These are phyloP conservation scores for Tauraco erythrolophus DNA, from an alignment of 2,113 vertebrate genomes.

Conservation along the genomic window DNA sequence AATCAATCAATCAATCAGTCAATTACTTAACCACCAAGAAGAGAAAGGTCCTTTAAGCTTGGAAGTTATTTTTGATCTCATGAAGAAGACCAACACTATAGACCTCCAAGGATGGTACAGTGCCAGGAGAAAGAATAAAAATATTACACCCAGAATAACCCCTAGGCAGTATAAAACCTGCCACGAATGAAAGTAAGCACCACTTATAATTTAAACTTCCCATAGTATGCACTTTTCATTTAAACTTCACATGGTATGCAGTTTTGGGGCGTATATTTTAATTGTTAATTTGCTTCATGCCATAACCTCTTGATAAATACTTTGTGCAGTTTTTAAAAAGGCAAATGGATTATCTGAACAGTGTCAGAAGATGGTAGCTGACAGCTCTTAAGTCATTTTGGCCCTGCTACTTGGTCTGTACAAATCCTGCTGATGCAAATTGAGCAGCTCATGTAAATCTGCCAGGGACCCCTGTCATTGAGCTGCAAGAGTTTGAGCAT, in stretches of 20 bases:
- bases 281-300: background rate
- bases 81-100: background rate
- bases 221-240: background rate
- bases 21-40: background rate
- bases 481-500: background rate
- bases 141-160: background rate
- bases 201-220: background rate
- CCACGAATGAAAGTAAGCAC: background rate
- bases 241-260: background rate
- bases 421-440: background rate
- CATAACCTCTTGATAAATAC: background rate
- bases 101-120: background rate
- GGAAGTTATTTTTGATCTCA: background rate
- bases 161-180: background rate
- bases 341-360: background rate
- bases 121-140: background rate
- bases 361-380: background rate
- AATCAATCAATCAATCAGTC: background rate
- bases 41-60: background rate
- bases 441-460: background rate
- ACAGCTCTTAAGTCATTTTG: background rate
- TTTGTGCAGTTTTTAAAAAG: background rate
- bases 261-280: background rate
- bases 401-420: background rate
- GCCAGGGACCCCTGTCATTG: background rate